Conservation (phyloP, 2,797 vertebrate genomes). For the Chelon auratus region DNA sequence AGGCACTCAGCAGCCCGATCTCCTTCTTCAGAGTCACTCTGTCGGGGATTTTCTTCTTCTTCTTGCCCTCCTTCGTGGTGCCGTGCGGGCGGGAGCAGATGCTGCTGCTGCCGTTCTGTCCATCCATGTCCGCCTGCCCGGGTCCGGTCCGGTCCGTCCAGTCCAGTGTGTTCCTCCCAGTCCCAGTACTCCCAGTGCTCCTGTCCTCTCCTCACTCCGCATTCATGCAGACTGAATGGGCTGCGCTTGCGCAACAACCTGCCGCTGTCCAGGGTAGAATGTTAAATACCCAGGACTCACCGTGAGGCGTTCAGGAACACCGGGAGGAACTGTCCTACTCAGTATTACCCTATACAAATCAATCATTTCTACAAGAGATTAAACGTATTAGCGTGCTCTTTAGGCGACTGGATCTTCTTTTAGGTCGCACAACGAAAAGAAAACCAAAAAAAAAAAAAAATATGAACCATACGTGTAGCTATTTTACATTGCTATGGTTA, state of each 20-base stretch:
- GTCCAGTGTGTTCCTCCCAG: constrained; percentile 52
- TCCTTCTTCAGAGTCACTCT: constrained; percentile 95
- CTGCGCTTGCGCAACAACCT: constrained; percentile 85
- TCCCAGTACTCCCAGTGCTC: constrained; percentile 47
- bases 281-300: constrained; percentile 78
- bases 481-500: no score
- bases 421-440: no score
- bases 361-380: no score
- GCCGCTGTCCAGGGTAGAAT: constrained; percentile 82
- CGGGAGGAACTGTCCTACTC: not conserved
- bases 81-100: constrained; percentile 45
- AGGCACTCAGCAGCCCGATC: constrained; percentile 94
- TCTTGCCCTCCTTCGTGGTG: constrained; percentile 45
- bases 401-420: no score
- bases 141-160: constrained; percentile 64
- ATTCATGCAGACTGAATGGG: constrained; percentile 80
- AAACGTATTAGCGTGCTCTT: no score
- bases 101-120: constrained; percentile 77
- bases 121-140: constrained; percentile 87
- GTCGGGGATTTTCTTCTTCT: constrained; percentile 73
- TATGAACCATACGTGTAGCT: no score
- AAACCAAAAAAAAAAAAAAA: no score
- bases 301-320: constrained; percentile 68
- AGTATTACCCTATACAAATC: no score
- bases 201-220: constrained; percentile 72